Percentiles rank a stretch among this genome's conserved stretches.
These are phyloP conservation scores for Crossocerus cetratus DNA, from an alignment of 2,888 invertebrate genomes.

Conservation along the genomic window DNA sequence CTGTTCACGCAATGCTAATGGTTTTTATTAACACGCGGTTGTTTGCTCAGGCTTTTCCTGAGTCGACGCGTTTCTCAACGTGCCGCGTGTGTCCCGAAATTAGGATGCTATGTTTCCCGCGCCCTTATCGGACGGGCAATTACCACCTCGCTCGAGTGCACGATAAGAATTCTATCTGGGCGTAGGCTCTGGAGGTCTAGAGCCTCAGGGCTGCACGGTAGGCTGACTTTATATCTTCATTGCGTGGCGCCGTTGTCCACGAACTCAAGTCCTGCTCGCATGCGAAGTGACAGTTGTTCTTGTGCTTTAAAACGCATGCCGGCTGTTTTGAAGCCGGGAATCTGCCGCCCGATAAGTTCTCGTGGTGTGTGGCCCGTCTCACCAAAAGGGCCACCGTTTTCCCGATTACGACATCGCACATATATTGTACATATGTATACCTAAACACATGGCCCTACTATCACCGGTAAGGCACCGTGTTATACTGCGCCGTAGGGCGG, in stretches of 20 bases:
- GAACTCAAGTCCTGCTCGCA: not conserved
- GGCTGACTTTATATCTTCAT: conserved; percentile 28
- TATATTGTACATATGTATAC: too few species aligned
- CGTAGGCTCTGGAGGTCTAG: conserved; percentile 27
- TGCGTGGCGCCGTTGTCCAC: conserved; percentile 22
- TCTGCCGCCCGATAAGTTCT: not conserved
- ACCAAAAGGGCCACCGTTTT: too few species aligned
- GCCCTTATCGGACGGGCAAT: conserved; percentile 52
- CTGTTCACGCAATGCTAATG: conserved; percentile 46
- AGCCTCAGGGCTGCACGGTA: conserved; percentile 21
- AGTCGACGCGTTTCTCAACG: conserved; percentile 18
- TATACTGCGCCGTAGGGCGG: too few species aligned
- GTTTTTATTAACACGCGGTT: conserved; percentile 53
- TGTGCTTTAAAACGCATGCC: not conserved
- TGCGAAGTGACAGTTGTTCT: not conserved
- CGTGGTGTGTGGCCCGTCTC: not conserved
- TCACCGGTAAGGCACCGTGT: too few species aligned
- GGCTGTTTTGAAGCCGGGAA: not conserved
- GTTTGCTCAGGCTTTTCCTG: conserved; percentile 10
- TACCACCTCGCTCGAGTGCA: conserved; percentile 38
- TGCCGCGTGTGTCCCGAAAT: conserved; percentile 54
- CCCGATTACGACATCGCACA: too few species aligned
- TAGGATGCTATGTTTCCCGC: conserved; percentile 47
- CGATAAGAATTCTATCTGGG: conserved; percentile 36
- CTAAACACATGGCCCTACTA: too few species aligned